These are phyloP conservation scores for Odontamblyopus lacepedii DNA, from an alignment of 2,797 vertebrate genomes.

Conservation along the genomic window DNA sequence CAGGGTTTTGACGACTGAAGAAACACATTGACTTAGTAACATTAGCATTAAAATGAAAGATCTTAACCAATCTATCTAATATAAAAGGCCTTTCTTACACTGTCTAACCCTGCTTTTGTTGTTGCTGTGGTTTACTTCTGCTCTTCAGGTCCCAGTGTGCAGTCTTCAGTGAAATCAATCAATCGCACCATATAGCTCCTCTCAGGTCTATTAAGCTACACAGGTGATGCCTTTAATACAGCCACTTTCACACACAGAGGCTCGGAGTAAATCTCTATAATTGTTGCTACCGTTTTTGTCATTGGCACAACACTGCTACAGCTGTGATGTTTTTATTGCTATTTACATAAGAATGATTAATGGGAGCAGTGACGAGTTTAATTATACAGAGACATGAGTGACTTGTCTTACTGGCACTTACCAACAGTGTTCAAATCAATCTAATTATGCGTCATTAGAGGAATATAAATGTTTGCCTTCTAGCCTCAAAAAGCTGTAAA, in stretches of 20 bases:
- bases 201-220: constrained; percentile 6
- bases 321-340: constrained; percentile 50
- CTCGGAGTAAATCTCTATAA: constrained; percentile 3
- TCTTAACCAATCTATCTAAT: background rate
- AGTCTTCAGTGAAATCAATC: constrained; percentile 21
- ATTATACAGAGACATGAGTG: constrained; percentile 28
- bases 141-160: constrained; percentile 5
- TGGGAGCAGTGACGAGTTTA: constrained; percentile 27
- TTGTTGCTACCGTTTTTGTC: constrained; percentile 38
- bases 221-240: constrained; percentile 14
- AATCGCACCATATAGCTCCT: constrained; percentile 19
- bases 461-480: constrained; percentile 4
- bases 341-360: constrained; percentile 54
- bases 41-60: background rate
- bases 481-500: background rate
- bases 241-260: constrained; percentile 24
- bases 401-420: constrained; percentile 24
- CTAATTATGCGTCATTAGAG: constrained; percentile 3
- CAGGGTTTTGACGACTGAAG: background rate
- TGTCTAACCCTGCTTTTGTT: background rate
- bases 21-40: background rate
- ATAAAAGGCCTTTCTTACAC: constrained; percentile 19
- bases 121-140: constrained; percentile 16
- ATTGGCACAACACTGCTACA: constrained; percentile 29
- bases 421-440: constrained; percentile 21